A percentile compares a stretch with the other conserved stretches of the same genome.
These are phyloP conservation scores for Oreohelix idahoensis DNA, from an alignment of 1,140 invertebrate genomes.

Conservation along the genomic window DNA sequence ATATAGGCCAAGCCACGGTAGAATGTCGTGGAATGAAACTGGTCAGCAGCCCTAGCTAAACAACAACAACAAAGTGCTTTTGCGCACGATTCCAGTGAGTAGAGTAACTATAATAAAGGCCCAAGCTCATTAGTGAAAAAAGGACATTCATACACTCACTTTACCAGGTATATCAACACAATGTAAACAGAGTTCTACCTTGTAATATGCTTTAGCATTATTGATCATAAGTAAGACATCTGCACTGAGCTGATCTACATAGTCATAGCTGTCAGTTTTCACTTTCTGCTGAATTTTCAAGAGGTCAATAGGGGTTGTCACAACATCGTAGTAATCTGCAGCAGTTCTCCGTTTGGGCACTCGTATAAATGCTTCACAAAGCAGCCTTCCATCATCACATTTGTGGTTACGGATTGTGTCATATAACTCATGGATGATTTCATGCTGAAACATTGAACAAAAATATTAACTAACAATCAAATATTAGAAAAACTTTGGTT, in stretches of 20 bases:
- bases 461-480: neutral
- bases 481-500: too few relatives aligned
- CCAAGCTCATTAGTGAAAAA: too few relatives aligned
- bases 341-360: conserved; percentile 85
- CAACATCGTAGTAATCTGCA: conserved; percentile 77
- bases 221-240: conserved; percentile 93
- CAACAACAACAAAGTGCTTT: too few relatives aligned
- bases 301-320: conserved; percentile 93
- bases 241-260: conserved; percentile 87
- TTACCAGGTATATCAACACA: too few relatives aligned
- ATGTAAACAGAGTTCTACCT: conserved; percentile 73
- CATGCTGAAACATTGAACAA: conserved; percentile 69
- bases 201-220: conserved; percentile 97
- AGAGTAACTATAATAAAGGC: too few relatives aligned
- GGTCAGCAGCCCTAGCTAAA: too few relatives aligned
- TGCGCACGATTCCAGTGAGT: too few relatives aligned
- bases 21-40: too few relatives aligned
- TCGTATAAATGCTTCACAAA: conserved; percentile 95
- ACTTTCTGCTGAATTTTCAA: conserved; percentile 95
- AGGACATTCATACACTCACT: too few relatives aligned
- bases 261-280: conserved; percentile 93
- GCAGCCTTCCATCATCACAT: conserved; percentile 89
- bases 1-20: too few relatives aligned
- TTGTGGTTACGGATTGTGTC: conserved; percentile 92
- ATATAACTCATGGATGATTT: conserved; percentile 92